Percentiles rank a stretch among this genome's conserved stretches.
phyloP scores from a whole-genome alignment of 2,797 vertebrate genomes.

The Erethizon dorsatum region DNA sequence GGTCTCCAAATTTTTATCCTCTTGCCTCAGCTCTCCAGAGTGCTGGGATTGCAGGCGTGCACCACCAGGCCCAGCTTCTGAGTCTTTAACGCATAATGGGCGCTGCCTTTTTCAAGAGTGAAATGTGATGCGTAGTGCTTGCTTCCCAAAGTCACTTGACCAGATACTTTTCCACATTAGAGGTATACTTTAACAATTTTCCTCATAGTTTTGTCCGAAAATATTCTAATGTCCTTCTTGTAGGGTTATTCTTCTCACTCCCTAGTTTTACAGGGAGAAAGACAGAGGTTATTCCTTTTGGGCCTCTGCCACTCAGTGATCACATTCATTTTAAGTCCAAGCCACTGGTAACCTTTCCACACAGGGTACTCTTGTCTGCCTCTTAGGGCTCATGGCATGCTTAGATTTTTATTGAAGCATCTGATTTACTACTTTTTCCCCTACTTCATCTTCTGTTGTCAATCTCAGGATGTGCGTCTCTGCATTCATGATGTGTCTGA shows the following conservation, averaged over 20 bases:
- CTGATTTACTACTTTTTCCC: not conserved
- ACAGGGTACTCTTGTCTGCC: not conserved
- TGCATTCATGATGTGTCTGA: not conserved
- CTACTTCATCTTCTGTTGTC: not conserved
- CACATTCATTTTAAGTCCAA: not conserved
- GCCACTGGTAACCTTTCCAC: not conserved
- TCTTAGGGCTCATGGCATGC: not conserved
- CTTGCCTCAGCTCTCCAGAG: not conserved
- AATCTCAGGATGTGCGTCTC: not conserved
- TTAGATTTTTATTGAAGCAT: slow-evolving; percentile 7
- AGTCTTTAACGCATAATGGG: not conserved
- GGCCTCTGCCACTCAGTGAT: not conserved
- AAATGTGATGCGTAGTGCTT: not conserved
- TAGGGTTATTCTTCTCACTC: not conserved
- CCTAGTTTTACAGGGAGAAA: not conserved
- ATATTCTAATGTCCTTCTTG: not conserved
- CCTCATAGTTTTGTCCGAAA: slow-evolving; percentile 8
- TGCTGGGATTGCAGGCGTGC: not conserved
- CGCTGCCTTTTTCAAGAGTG: not conserved
- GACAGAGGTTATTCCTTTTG: not conserved
- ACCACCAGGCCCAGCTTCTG: not conserved
- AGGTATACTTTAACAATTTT: not conserved
- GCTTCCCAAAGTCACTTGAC: not conserved
- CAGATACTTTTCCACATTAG: not conserved
- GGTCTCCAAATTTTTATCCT: not conserved